Evolutionary conservation across 2,113 vertebrate species (phyloP).

Genomic region (Pandion haliaetus): DNA sequence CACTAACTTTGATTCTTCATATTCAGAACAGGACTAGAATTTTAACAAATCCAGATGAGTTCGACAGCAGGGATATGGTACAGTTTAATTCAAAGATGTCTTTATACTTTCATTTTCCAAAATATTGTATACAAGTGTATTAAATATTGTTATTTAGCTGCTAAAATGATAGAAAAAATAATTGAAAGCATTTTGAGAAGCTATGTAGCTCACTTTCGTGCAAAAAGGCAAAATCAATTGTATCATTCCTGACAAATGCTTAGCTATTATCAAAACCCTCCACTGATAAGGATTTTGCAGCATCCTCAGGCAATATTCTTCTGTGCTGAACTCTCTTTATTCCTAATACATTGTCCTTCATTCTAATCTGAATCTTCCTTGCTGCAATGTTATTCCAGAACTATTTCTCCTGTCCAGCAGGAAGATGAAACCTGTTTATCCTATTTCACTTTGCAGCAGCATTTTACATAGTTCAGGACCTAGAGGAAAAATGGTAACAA

Average conservation of each 20-base stretch:
- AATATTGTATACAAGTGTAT: neutral
- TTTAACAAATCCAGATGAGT: neutral
- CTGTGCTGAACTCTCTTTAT: neutral
- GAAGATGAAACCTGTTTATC: conserved; percentile 8
- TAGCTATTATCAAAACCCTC: neutral
- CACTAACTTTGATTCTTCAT: neutral
- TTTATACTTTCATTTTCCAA: neutral
- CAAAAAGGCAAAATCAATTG: neutral
- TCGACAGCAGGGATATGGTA: neutral
- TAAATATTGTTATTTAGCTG: neutral
- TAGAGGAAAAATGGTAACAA: neutral
- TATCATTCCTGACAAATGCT: neutral
- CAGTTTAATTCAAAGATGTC: neutral
- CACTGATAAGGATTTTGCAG: neutral
- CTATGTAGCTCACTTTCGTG: neutral
- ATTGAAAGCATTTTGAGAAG: neutral
- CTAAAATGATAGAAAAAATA: neutral
- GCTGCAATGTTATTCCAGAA: neutral
- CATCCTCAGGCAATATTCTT: neutral
- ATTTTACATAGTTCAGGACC: neutral
- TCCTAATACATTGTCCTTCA: neutral
- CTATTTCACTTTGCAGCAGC: neutral
- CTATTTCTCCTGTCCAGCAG: neutral
- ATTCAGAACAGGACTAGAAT: neutral
- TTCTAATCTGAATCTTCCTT: neutral